Base-by-base conservation (phyloP, 2,113 vertebrate genomes). In the Suncus etruscus region DNA sequence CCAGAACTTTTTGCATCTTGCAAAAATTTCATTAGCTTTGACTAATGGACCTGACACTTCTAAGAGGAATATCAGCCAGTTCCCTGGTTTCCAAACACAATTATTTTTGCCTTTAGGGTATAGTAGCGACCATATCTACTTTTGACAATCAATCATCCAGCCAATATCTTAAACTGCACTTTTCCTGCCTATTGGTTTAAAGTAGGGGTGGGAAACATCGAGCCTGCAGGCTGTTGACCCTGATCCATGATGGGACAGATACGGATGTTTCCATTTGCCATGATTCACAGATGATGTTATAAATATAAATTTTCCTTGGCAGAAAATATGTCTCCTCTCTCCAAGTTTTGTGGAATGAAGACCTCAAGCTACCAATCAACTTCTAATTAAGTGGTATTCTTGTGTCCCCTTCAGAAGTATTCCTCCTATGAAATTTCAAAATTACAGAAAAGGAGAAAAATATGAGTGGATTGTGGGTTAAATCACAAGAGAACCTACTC, bases 11-110 rank as follows among this genome's bases (percentile, higher is more conserved):
- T 75, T 74, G 51, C 58, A 51, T 31, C 86, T 83, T 88, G 73
- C 63, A 83, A n/a, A 92, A 51, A 78, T 54, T 78, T 39, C 31
- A 58, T 76, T 47, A 82, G 79, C 12, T 84, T 87, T 86, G 79
- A 69, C 45, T 86, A 86, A 83, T 83, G 47, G 68, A 66, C 24
- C 9, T 29, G 78, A 75, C 18, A 9, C 48, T 82, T 85, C 84
- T 75, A 69, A 82, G 29, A 86, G 68, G 77, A 89, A 31, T 4
- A 61, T n/a, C 75, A 88, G 72, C 16, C 83, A 76, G 63, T 68
- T 54, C 47, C 45, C 31, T 72, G 12, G 11, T 66, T 82, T 90
- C 83, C 12, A 65, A n/a, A 32, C 47, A 61, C 73, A 32, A 4
- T 87, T 31, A 66, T 82, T 45, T 84, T 54, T 76, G 4, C 54